Evolutionary conservation across 2,888 invertebrate genomes (phyloP), one percentile per base, ranked within the genome.

Genomic region (Andrena hattorfiana): DNA sequence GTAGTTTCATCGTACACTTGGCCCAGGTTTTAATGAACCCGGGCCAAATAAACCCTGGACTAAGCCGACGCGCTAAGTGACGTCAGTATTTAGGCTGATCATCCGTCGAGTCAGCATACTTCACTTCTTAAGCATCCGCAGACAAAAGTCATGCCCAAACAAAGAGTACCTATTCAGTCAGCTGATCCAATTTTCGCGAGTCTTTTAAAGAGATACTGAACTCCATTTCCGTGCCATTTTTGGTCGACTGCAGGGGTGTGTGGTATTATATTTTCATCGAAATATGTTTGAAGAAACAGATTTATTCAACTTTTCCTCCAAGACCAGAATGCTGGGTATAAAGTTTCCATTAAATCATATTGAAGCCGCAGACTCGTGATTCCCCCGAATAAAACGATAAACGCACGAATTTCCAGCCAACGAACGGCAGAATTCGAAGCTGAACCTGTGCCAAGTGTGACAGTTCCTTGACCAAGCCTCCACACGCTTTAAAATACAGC

Each of bases 361-460:
- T 30, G 4, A 20, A n/a, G 2, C 10, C 1, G 5, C 1, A 60
- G 28, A 23, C 6, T 23, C 3, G 26, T n/a, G 16, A 49, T 68
- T 26, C 66, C 7, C 51, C 48, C 23, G 42, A 32, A 32, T 51
- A 32, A 66, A 70, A 70, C 67, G 63, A 70, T 28, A 64, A 63
- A 81, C 20, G 28, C 16, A 42, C n/a, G 28, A 35, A 73, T 32
- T 26, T 48, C 10, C 32, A 60, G 28, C 32, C 56, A 62, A 71
- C 35, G 63, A 48, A 48, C 35, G 71, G 60, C 20, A 74, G 74
- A 77, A 80, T 49, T 54, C 64, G 23, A 56, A 5, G 8, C 64
- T 88, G 89, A 83, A 81, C 7, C 6, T 4, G 32, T 2, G 87
- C 88, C 88, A 89, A 87, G 35, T 82, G 85, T 86, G 72, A 85